Evolutionary conservation across 2,113 vertebrate species (phyloP).

Genomic region (Misgurnus anguillicaudatus): DNA sequence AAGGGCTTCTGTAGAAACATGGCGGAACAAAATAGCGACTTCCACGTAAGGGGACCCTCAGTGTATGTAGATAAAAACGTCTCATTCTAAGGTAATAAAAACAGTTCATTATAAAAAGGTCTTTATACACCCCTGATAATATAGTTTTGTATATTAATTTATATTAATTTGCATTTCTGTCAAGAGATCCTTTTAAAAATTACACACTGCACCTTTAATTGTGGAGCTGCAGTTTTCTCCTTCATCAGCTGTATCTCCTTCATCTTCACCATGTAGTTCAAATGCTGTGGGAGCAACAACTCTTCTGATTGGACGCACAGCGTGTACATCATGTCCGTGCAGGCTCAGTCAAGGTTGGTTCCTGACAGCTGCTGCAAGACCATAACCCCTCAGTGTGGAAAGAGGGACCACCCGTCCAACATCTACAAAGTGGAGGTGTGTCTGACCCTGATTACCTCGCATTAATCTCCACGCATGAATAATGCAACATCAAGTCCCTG

Average conservation of each 20-base stretch:
- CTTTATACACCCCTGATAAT: too few relatives aligned
- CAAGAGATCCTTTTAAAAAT: too few relatives aligned
- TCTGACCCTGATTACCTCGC: neutral
- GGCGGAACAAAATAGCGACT: too few relatives aligned
- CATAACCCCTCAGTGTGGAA: slow-evolving; percentile 74
- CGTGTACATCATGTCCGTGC: slow-evolving; percentile 66
- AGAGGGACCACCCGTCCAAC: slow-evolving; percentile 84
- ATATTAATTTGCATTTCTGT: too few relatives aligned
- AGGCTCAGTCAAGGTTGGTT: slow-evolving; percentile 68
- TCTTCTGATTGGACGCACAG: slow-evolving; percentile 80
- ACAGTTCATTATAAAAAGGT: too few relatives aligned
- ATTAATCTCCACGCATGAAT: too few relatives aligned
- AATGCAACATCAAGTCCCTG: neutral
- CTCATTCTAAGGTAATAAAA: too few relatives aligned
- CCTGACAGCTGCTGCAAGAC: slow-evolving; percentile 90
- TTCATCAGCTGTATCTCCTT: neutral
- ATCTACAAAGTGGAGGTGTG: slow-evolving; percentile 88
- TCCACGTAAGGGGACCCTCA: too few relatives aligned
- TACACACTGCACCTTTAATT: too few relatives aligned
- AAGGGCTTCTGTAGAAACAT: too few relatives aligned
- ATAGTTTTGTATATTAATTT: too few relatives aligned
- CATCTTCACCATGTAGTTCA: slow-evolving; percentile 71
- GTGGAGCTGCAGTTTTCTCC: neutral
- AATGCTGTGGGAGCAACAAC: slow-evolving; percentile 86
- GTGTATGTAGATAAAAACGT: too few relatives aligned